A percentile compares a stretch with the other conserved stretches of the same genome.
Evolutionary conservation across 2,113 vertebrate genomes (phyloP).

Genomic region (Conger conger): DNA sequence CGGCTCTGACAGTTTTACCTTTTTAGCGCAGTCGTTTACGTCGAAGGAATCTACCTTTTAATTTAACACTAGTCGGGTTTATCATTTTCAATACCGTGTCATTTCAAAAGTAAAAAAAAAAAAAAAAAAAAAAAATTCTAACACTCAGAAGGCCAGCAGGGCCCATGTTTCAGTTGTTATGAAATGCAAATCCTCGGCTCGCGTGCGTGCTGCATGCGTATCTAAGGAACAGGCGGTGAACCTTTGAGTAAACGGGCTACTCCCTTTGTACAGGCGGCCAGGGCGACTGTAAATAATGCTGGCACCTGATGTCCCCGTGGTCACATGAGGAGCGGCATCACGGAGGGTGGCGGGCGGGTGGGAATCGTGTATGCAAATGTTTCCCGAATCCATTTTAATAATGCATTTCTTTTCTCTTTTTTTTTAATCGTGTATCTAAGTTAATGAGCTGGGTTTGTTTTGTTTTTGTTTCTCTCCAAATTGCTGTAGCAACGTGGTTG

Average conservation of each 20-base stretch:
- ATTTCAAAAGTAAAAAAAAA: too few species aligned
- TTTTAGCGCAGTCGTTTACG: neutral
- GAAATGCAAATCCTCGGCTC: neutral
- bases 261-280: conserved; percentile 2
- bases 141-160: neutral
- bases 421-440: conserved; percentile 11
- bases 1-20: neutral
- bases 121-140: too few species aligned
- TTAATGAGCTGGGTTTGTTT: neutral
- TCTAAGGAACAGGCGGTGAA: neutral
- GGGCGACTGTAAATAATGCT: conserved; percentile 23
- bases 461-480: conserved; percentile 7
- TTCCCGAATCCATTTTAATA: conserved; percentile 31
- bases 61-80: neutral
- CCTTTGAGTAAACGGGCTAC: conserved; percentile 1
- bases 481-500: conserved; percentile 6
- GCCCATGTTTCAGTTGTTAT: neutral
- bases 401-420: neutral
- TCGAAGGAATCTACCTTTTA: neutral
- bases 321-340: conserved; percentile 1
- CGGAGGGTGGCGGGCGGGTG: neutral
- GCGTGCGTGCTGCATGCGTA: neutral
- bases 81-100: neutral
- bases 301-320: neutral
- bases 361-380: conserved; percentile 23